Evolutionary conservation across 2,797 vertebrate species (phyloP).

Genomic region (Antrozous pallidus): DNA sequence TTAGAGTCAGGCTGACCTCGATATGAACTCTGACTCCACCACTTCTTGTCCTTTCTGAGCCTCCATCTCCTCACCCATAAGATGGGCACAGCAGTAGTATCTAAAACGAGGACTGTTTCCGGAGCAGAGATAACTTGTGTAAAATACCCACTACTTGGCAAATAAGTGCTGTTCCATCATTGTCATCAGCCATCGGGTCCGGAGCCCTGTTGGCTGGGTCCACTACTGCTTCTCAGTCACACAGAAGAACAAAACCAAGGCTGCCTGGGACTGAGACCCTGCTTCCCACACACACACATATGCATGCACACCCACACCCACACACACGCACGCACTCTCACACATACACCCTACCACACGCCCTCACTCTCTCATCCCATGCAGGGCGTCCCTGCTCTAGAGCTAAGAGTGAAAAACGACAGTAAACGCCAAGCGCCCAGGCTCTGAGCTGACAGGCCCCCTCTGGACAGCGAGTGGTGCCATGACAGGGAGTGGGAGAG

Average conservation of each 20-base stretch:
- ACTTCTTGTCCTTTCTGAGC: neutral
- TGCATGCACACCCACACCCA: no score
- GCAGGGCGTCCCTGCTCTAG: neutral
- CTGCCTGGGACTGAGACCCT: neutral
- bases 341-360: no score
- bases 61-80: neutral
- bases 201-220: neutral
- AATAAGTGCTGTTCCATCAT: no score
- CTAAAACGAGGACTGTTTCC: neutral
- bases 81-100: neutral
- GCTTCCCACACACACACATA: neutral
- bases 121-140: neutral
- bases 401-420: constrained; percentile 20
- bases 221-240: neutral
- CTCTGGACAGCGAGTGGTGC: neutral
- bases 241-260: neutral
- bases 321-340: neutral
- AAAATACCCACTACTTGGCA: neutral
- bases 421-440: neutral
- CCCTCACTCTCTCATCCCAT: neutral
- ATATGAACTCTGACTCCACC: neutral
- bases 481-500: neutral
- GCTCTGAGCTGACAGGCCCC: neutral
- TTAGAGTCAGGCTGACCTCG: neutral
- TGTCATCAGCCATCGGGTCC: neutral